Conservation (phyloP, 2,888 invertebrate genomes). For the Eubasilissa splendida region DNA sequence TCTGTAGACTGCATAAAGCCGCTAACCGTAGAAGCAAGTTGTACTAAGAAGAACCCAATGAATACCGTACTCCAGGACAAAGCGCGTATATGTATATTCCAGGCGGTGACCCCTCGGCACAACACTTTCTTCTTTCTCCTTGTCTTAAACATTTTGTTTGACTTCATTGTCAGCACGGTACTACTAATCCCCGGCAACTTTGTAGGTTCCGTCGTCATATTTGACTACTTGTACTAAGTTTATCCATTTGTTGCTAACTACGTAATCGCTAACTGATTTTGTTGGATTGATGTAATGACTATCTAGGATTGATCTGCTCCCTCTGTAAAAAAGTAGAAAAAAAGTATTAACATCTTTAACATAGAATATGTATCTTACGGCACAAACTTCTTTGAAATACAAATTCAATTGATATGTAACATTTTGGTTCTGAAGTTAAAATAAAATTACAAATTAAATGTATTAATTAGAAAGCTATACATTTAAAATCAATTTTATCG, state of each 20-base stretch:
- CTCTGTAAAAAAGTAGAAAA: too few species aligned
- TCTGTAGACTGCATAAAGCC: background rate
- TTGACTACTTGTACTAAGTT: background rate
- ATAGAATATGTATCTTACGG: too few species aligned
- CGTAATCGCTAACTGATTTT: background rate
- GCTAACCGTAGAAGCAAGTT: background rate
- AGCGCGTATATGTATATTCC: background rate
- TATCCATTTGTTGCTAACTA: conserved; percentile 16
- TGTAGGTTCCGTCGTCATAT: background rate
- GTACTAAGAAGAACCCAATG: background rate
- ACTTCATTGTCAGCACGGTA: background rate
- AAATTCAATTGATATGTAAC: too few species aligned
- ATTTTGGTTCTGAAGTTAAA: too few species aligned
- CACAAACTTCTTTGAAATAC: too few species aligned
- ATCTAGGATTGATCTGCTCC: too few species aligned
- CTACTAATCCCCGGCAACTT: background rate
- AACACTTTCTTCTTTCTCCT: background rate
- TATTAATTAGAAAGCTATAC: too few species aligned
- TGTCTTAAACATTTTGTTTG: background rate
- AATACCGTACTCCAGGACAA: background rate
- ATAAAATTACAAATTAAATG: too few species aligned
- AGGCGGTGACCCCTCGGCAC: background rate
- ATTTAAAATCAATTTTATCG: too few species aligned
- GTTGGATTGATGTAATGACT: too few species aligned
- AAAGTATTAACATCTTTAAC: too few species aligned